Evolutionary conservation across 2,113 vertebrate species (phyloP), one percentile per base, ranked within the genome.

Genomic region (Poecile atricapillus): DNA sequence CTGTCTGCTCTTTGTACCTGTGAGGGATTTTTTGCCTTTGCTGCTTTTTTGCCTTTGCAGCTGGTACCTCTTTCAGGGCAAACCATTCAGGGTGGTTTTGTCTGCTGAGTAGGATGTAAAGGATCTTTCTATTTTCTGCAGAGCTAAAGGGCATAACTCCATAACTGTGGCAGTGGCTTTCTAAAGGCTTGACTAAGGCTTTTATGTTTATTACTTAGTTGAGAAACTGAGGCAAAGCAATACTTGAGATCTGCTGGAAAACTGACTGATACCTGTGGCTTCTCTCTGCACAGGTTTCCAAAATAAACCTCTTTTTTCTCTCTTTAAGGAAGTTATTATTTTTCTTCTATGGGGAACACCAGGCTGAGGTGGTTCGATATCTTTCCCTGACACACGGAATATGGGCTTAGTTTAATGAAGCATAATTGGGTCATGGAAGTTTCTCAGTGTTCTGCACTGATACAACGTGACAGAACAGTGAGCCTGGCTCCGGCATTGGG

Each of bases 391-490:
- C 85, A 68, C 41, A 20, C 41, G 43, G 76, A 92, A 17, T 73
- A 64, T 46, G 76, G 79, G 86, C 41, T 96, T 71, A 81, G 92
- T 95, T 97, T 97, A 97, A 96, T 95, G 96, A 96, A 92, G 80
- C 94, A 93, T 96, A 94, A 96, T 95, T 95, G 94, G 96, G 92
- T 92, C 85, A 75, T 95, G 83, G 85, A 90, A 94, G 41, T 90
- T 95, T 86, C 59, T 88, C 89, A 53, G 56, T 77, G 47, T 77
- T 90, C 2, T 90, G 83, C 25, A 5, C 83, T 96, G 92, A 95
- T 95, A 75, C 23, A 30, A 30, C 28, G 49, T 96, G 94, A 95
- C 95, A 94, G 88, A 86, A 22, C 79, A 96, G 79, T 20, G 56
- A 96, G 82, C 78, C 46, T 73, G 78, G 65, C 92, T 74, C 71